Percentiles rank a stretch among this genome's conserved stretches.
These are phyloP conservation scores for Caiman crocodilus DNA, from an alignment of 2,797 vertebrate genomes.

Conservation along the genomic window DNA sequence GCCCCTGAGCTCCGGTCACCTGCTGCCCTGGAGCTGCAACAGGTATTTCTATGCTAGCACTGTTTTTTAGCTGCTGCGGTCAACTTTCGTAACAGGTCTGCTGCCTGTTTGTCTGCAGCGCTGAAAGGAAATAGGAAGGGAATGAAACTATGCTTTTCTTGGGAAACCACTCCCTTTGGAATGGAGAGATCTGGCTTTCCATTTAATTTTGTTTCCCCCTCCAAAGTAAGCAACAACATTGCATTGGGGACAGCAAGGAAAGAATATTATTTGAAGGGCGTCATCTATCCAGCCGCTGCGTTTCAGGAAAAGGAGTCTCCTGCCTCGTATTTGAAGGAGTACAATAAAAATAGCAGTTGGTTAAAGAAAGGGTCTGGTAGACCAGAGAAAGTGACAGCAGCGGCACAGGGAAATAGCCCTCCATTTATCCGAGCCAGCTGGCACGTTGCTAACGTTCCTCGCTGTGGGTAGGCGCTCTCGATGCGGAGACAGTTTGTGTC, in stretches of 20 bases:
- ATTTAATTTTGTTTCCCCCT: slow-evolving; percentile 77
- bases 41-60: background rate
- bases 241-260: slow-evolving; percentile 70
- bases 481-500: slow-evolving; percentile 62
- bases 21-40: background rate
- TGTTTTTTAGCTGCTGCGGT: slow-evolving; percentile 22
- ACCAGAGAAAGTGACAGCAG: slow-evolving; percentile 57
- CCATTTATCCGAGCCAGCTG: slow-evolving; percentile 56
- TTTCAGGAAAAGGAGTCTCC: slow-evolving; percentile 77
- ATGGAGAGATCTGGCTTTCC: slow-evolving; percentile 79
- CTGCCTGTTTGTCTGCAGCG: slow-evolving; percentile 60
- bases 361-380: slow-evolving; percentile 66
- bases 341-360: slow-evolving; percentile 68
- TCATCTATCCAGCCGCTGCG: slow-evolving; percentile 54
- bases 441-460: slow-evolving; percentile 55
- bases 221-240: slow-evolving; percentile 81
- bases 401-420: slow-evolving; percentile 52
- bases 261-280: slow-evolving; percentile 78
- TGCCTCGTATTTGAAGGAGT: slow-evolving; percentile 64
- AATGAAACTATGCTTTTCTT: slow-evolving; percentile 82
- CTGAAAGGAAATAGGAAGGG: slow-evolving; percentile 79
- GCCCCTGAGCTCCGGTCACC: slow-evolving; percentile 9
- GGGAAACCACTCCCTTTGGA: slow-evolving; percentile 85
- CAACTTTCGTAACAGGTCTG: slow-evolving; percentile 20
- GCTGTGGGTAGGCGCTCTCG: slow-evolving; percentile 53